Evolutionary conservation across 2,797 vertebrate species (phyloP).

Genomic region (Selene dorsalis): DNA sequence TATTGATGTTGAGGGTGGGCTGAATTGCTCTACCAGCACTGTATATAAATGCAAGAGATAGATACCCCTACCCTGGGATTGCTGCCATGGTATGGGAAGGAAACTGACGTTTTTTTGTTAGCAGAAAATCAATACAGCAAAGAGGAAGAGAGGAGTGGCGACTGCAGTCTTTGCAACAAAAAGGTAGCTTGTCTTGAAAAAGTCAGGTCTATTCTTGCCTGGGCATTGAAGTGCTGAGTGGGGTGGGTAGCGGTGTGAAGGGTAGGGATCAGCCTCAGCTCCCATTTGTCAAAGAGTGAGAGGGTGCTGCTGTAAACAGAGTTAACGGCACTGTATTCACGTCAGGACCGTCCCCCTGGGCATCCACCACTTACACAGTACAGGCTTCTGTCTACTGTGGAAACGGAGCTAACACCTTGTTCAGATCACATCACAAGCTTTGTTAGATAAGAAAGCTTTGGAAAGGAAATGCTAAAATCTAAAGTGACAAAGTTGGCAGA

Average conservation of each 20-base stretch:
- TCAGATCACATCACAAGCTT: constrained; percentile 58
- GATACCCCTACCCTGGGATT: constrained; percentile 65
- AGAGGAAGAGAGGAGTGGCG: constrained; percentile 56
- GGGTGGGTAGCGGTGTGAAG: constrained; percentile 63
- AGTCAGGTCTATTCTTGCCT: constrained; percentile 79
- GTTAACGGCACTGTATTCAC: constrained; percentile 69
- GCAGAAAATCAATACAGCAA: constrained; percentile 80
- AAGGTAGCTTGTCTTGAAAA: constrained; percentile 75
- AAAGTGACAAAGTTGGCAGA: constrained; percentile 38
- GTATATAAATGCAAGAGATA: constrained; percentile 65
- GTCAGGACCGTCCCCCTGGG: constrained; percentile 58
- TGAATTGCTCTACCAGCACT: constrained; percentile 54
- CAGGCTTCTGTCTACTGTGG: constrained; percentile 54
- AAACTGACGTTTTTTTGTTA: constrained; percentile 69
- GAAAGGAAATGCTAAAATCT: constrained; percentile 36
- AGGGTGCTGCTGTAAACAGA: constrained; percentile 71
- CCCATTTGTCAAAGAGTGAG: constrained; percentile 73
- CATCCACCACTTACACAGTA: constrained; percentile 56
- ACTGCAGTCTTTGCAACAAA: constrained; percentile 77
- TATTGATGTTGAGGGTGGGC: constrained; percentile 58
- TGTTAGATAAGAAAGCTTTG: constrained; percentile 31
- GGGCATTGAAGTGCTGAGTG: constrained; percentile 78
- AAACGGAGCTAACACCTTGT: constrained; percentile 58
- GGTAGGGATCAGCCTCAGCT: constrained; percentile 71
- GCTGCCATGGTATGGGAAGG: constrained; percentile 61